These are phyloP conservation scores for Tupaia chinensis DNA, from an alignment of 2,113 vertebrate genomes.

Conservation along the genomic window DNA sequence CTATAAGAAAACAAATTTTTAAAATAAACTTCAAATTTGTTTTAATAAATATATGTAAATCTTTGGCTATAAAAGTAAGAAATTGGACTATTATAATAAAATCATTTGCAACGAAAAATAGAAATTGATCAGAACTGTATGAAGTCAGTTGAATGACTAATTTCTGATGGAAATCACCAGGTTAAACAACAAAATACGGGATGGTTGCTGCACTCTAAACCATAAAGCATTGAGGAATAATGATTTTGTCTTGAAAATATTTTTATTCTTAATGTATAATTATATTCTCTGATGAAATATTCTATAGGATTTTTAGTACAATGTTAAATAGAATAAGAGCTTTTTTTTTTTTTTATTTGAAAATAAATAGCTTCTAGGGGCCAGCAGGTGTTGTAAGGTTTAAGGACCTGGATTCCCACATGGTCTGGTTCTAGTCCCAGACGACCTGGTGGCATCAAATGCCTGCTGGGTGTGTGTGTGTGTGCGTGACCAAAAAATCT, in stretches of 20 bases:
- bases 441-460: too few species aligned
- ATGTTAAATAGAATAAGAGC: background rate
- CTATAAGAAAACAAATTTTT: background rate
- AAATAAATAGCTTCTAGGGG: too few species aligned
- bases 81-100: background rate
- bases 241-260: background rate
- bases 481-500: too few species aligned
- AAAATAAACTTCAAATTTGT: background rate
- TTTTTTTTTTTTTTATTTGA: background rate
- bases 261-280: background rate
- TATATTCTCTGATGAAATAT: background rate
- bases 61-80: background rate
- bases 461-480: too few species aligned
- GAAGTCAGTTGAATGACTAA: background rate
- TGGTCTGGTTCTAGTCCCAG: too few species aligned
- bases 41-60: background rate
- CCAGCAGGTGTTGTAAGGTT: too few species aligned
- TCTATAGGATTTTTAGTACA: background rate
- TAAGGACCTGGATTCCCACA: too few species aligned
- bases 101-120: background rate
- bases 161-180: background rate
- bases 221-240: background rate
- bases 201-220: background rate
- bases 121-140: background rate
- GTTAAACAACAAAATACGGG: background rate